Conservation (phyloP, 1,140 invertebrate species). For the Hypsibius dujardini region DNA sequence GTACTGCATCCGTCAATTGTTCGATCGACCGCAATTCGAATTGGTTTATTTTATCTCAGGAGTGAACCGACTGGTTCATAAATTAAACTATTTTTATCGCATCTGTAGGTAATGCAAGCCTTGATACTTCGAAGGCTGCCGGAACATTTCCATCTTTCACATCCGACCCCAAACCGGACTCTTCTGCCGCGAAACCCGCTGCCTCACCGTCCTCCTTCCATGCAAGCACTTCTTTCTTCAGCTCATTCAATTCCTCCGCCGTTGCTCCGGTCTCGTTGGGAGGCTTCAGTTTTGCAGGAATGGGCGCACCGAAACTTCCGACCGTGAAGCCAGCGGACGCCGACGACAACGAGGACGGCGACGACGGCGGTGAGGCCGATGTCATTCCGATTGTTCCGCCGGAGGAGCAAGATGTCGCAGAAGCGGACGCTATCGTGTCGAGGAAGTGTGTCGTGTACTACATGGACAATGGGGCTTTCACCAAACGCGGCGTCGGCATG, state of each 20-base stretch:
- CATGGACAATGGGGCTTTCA: background rate
- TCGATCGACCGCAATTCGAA: too few relatives aligned
- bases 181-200: background rate
- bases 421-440: constrained; percentile 2
- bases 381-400: background rate
- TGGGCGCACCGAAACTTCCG: background rate
- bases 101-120: too few relatives aligned
- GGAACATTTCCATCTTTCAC: too few relatives aligned
- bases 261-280: background rate
- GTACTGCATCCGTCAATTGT: too few relatives aligned
- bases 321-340: background rate
- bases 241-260: background rate
- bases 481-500: background rate
- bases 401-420: background rate
- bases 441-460: background rate
- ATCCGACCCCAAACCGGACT: background rate
- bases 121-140: too few relatives aligned
- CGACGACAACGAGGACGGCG: background rate
- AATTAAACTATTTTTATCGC: too few relatives aligned
- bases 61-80: too few relatives aligned
- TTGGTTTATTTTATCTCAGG: too few relatives aligned
- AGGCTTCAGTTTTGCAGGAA: background rate
- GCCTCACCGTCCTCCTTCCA: background rate
- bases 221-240: background rate
- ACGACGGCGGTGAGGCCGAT: background rate